Base-by-base conservation (phyloP, 2,888 invertebrate genomes). In the Cantharis rustica region DNA sequence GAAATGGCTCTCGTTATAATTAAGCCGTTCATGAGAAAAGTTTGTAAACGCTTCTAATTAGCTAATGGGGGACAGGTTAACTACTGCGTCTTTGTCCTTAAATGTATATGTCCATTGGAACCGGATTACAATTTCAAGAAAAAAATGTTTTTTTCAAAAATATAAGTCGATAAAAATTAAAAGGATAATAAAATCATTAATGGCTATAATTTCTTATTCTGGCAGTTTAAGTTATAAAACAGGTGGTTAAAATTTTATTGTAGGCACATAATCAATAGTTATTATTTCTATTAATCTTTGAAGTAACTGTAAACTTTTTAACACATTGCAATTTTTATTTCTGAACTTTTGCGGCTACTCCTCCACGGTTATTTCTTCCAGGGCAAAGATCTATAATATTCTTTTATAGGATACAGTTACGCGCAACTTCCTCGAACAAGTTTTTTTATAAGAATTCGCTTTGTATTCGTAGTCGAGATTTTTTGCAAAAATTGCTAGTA, bases 361-460 rank as follows among this genome's bases (percentile, higher is more conserved):
- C 66, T 75, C 70, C 27, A n/a, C 71, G 26, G 71, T 61, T 71
- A 47, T 10, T 66, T 71, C 75, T 71, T 75, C 71, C 75, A 75
- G 75, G 75, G 75, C 75, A 75, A 75, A 75, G 75, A 71, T 71
- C 75, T 75, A 71, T 75, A 71, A 75, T 75, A 71, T 47, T 68
- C 62, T 16, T 68, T 61, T 61, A 23, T 66, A 61, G 66, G 71
- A 61, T 75, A 75, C 75, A 75, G 75, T 75, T 75, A 75, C 71
- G 71, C 68, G 64, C 66, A 62, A 75, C 75, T 75, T 75, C 75
- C 75, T 75, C 68, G 66, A 75, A 71, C 75, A 71, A 71, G 71
- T 75, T 75, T 75, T 75, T 74, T 73, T 64, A 15, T 63, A 26
- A 68, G 62, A 71, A 71, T 71, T 27, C 68, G 68, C 68, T 47